Conservation (phyloP, 2,888 invertebrate genomes). For the Tenthredo scrophulariae region DNA sequence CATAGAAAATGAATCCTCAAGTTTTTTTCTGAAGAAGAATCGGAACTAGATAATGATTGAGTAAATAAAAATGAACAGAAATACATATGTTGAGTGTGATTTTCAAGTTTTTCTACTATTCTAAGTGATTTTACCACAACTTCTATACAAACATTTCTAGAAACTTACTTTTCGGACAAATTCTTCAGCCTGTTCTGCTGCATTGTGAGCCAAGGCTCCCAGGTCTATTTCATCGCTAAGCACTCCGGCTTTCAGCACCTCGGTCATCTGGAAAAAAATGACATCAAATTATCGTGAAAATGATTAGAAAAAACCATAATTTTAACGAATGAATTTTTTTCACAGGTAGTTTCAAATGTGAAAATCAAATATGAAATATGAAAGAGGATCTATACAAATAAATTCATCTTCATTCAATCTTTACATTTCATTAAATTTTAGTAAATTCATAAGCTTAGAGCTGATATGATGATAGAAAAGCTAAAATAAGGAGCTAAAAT, state of each 20-base stretch:
- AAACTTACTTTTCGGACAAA: conserved; percentile 89
- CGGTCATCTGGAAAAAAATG: conserved; percentile 83
- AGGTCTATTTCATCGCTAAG: conserved; percentile 92
- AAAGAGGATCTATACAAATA: not conserved
- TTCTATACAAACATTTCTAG: not conserved
- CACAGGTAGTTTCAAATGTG: not conserved
- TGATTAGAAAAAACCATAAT: not conserved
- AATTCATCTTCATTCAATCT: not conserved
- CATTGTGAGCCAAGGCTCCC: conserved; percentile 91
- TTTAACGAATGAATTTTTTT: not conserved
- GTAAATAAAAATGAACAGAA: not conserved
- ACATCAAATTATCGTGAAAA: not conserved
- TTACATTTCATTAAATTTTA: not conserved
- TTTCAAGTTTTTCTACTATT: conserved; percentile 53
- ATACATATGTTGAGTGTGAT: not conserved
- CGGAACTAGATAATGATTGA: conserved; percentile 56
- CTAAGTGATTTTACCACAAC: not conserved
- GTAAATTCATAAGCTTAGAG: not conserved
- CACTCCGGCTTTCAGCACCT: conserved; percentile 91
- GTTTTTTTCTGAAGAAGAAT: conserved; percentile 65
- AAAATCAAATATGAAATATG: not conserved
- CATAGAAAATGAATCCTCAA: not conserved
- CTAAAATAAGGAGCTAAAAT: conserved; percentile 18
- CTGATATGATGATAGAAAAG: conserved; percentile 28
- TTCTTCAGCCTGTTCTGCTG: conserved; percentile 96